phyloP scores from a whole-genome alignment of 2,888 invertebrate genomes.

The Heteromurus nitidus region DNA sequence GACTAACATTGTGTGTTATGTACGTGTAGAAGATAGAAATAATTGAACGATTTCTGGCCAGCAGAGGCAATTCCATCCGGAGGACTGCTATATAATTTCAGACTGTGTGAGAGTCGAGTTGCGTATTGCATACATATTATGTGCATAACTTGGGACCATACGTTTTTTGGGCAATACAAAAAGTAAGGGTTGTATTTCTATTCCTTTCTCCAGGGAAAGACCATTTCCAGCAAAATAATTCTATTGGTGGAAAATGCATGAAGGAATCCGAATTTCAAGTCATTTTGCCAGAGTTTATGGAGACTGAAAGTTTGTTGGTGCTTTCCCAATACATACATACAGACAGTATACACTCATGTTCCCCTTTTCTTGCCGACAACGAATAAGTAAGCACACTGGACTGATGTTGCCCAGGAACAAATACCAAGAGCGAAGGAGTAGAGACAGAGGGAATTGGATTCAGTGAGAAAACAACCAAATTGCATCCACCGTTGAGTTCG shows the following conservation, averaged over 20 bases:
- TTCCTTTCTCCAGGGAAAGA: conserved; percentile 16
- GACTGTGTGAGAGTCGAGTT: too few species aligned
- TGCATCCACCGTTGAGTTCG: conserved; percentile 25
- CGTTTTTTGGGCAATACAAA: too few species aligned
- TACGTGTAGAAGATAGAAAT: background rate
- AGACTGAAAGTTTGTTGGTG: conserved; percentile 36
- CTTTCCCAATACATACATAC: conserved; percentile 15
- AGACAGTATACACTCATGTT: background rate
- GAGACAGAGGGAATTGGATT: conserved; percentile 8
- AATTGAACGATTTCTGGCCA: too few species aligned
- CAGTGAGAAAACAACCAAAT: conserved; percentile 21
- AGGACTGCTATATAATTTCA: too few species aligned
- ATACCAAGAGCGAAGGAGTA: background rate
- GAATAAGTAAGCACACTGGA: background rate
- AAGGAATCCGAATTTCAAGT: conserved; percentile 33
- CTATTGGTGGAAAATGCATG: conserved; percentile 18
- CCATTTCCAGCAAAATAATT: conserved; percentile 26
- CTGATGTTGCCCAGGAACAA: too few species aligned
- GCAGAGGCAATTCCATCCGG: too few species aligned
- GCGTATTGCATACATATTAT: too few species aligned
- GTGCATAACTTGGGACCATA: too few species aligned
- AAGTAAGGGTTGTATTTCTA: conserved; percentile 17
- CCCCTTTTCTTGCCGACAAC: background rate
- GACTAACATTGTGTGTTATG: too few species aligned
- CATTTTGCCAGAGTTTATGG: conserved; percentile 40